These are phyloP conservation scores for Dascyllus trimaculatus DNA, from an alignment of 2,113 vertebrate genomes.

Conservation along the genomic window DNA sequence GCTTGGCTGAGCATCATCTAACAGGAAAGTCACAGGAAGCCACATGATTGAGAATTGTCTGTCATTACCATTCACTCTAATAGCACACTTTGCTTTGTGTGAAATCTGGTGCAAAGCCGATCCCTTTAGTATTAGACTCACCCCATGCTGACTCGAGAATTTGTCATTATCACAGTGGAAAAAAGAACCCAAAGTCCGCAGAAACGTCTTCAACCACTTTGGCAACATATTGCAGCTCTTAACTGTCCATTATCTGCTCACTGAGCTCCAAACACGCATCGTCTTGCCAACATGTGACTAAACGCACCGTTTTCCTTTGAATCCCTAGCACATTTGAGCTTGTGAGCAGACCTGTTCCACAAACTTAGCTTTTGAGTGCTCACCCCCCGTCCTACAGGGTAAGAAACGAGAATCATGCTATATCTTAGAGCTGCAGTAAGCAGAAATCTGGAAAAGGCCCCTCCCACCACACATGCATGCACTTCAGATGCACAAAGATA, in stretches of 20 bases:
- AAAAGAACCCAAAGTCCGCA: not conserved
- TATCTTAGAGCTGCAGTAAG: not conserved
- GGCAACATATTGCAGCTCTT: slow-evolving; percentile 12
- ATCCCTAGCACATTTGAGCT: not conserved
- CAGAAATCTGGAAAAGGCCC: not conserved
- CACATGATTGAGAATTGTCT: not conserved
- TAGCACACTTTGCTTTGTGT: not conserved
- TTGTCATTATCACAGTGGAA: not conserved
- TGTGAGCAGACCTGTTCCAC: not conserved
- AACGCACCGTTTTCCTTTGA: not conserved
- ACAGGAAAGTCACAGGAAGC: not conserved
- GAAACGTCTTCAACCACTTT: slow-evolving; percentile 26
- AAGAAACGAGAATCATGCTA: not conserved
- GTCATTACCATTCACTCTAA: not conserved
- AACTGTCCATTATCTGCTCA: not conserved
- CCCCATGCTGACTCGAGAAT: not conserved
- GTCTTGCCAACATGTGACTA: not conserved
- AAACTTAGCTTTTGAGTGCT: not conserved
- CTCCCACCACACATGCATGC: no score
- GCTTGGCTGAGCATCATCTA: slow-evolving; percentile 6
- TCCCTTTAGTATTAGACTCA: slow-evolving; percentile 6
- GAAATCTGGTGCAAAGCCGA: not conserved
- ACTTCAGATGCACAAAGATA: no score
- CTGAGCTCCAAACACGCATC: not conserved
- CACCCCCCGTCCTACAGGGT: not conserved